Percentiles rank a stretch among this genome's conserved stretches.
Evolutionary conservation across 2,113 vertebrate genomes (phyloP).

Genomic region (Ginglymostoma cirratum): DNA sequence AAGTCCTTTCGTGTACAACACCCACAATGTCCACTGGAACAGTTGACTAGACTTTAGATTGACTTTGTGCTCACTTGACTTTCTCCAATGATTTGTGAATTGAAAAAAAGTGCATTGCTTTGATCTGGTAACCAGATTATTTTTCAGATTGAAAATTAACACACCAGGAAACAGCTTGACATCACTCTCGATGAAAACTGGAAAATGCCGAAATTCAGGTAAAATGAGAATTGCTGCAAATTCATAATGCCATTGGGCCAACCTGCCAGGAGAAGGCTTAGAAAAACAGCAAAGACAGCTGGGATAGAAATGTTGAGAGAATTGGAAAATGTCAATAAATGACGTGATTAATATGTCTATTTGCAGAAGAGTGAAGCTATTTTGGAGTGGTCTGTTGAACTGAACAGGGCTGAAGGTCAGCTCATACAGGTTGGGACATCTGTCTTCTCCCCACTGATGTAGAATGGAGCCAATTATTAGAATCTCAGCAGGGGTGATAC

Average conservation of each 20-base stretch:
- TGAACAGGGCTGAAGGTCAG: not conserved
- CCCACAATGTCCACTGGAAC: not conserved
- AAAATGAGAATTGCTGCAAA: not conserved
- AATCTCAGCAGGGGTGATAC: not conserved
- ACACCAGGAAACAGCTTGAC: not conserved
- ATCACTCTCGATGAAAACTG: not conserved
- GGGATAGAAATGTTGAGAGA: not conserved
- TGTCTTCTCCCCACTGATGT: not conserved
- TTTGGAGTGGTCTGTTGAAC: not conserved
- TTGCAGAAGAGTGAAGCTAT: not conserved
- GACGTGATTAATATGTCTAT: not conserved
- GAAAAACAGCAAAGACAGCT: not conserved
- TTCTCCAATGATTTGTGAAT: not conserved
- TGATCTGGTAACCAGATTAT: not conserved
- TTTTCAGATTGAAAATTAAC: not conserved
- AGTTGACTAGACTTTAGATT: not conserved
- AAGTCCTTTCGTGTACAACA: not conserved
- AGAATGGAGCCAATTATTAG: not conserved
- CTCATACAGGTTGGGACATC: not conserved
- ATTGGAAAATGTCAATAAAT: not conserved
- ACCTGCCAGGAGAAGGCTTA: not conserved
- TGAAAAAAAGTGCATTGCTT: not conserved
- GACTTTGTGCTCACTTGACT: not conserved
- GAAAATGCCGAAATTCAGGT: not conserved
- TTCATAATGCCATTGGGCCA: not conserved